These are phyloP conservation scores for Zophobas atratus DNA, from an alignment of 1,140 invertebrate species.

Conservation along the genomic window DNA sequence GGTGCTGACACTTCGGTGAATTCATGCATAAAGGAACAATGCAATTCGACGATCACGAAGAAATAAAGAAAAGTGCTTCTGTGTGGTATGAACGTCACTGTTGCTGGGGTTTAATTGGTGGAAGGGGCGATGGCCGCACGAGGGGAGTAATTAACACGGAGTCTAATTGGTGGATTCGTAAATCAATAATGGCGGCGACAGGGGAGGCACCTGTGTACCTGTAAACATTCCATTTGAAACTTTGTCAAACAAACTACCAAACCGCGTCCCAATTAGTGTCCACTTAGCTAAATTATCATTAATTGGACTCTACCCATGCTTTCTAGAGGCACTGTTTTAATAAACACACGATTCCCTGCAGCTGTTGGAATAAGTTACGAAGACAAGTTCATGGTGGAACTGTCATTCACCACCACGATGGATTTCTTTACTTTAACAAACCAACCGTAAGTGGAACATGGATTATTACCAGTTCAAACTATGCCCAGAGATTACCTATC, in stretches of 20 bases:
- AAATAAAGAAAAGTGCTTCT: not conserved
- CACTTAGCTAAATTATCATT: slow-evolving; percentile 4
- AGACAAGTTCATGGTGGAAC: slow-evolving; percentile 6
- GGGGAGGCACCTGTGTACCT: too few relatives aligned
- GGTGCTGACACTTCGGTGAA: slow-evolving; percentile 26
- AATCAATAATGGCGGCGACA: too few relatives aligned
- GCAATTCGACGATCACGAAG: slow-evolving; percentile 2
- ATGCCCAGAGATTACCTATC: not conserved
- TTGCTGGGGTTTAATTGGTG: too few relatives aligned
- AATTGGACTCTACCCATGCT: not conserved
- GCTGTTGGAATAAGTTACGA: slow-evolving; percentile 27
- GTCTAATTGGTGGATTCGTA: too few relatives aligned
- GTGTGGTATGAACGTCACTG: too few relatives aligned
- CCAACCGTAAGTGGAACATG: slow-evolving; percentile 13
- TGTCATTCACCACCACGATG: not conserved
- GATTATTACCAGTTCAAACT: slow-evolving; percentile 12
- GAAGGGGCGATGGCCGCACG: too few relatives aligned
- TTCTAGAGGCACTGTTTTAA: slow-evolving; percentile 1
- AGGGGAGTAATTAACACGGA: too few relatives aligned
- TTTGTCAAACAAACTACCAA: too few relatives aligned
- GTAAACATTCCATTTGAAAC: too few relatives aligned
- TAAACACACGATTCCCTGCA: slow-evolving; percentile 34
- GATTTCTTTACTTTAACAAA: not conserved
- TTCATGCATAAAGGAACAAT: slow-evolving; percentile 4
- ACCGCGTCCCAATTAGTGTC: not conserved